Percentiles rank a stretch among this genome's conserved stretches.
phyloP scores from a whole-genome alignment of 2,888 invertebrate genomes.

The Microctonus aethiopoides region DNA sequence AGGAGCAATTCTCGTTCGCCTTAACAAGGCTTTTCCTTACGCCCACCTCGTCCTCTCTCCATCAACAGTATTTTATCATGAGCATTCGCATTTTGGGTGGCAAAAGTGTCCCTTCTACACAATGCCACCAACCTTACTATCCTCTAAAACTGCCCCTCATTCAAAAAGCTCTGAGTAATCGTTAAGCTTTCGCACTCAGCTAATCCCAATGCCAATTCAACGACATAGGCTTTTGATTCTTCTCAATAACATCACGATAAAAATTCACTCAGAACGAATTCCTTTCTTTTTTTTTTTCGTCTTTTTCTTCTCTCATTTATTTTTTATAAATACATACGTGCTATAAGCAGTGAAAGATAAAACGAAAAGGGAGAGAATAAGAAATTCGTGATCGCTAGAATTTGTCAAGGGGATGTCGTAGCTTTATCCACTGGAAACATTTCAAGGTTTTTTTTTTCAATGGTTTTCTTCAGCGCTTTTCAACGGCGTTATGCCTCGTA shows the following conservation, averaged over 20 bases:
- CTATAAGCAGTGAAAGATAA: neutral
- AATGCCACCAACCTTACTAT: neutral
- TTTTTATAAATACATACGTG: neutral
- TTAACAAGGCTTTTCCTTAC: slow-evolving; percentile 50
- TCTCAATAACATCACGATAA: neutral
- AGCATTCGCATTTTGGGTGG: slow-evolving; percentile 17
- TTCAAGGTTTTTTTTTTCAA: slow-evolving; percentile 19
- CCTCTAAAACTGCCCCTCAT: neutral
- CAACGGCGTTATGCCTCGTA: slow-evolving; percentile 28
- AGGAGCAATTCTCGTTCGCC: slow-evolving; percentile 54
- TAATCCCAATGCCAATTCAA: slow-evolving; percentile 2
- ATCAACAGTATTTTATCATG: slow-evolving; percentile 1
- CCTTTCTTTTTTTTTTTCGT: too few species aligned
- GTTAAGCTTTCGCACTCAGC: slow-evolving; percentile 15
- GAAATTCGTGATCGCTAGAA: neutral
- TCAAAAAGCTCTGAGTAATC: slow-evolving; percentile 15
- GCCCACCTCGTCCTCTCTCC: slow-evolving; percentile 19
- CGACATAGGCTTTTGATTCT: neutral
- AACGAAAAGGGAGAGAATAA: neutral
- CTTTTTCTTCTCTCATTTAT: too few species aligned
- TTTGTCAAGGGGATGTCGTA: neutral
- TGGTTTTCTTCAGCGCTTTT: slow-evolving; percentile 14
- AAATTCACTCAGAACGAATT: neutral
- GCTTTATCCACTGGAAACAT: slow-evolving; percentile 21
- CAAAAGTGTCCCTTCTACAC: neutral